Conservation (phyloP, 2,113 vertebrate genomes). For the Trematomus loennbergii region DNA sequence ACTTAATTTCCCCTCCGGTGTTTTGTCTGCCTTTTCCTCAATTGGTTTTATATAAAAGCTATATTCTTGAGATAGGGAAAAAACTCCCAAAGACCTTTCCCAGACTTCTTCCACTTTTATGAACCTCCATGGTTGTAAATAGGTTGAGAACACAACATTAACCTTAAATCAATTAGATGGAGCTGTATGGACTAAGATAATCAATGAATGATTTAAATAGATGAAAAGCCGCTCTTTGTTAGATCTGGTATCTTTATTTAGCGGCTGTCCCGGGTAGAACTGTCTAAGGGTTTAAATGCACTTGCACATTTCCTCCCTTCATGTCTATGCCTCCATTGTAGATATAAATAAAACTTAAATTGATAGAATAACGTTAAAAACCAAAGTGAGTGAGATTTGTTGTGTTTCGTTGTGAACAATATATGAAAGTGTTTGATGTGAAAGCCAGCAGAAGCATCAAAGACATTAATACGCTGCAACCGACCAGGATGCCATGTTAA, state of each 20-base stretch:
- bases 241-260: conserved; percentile 29
- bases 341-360: conserved; percentile 1
- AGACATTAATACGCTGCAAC: not conserved
- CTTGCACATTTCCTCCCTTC: not conserved
- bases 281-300: conserved; percentile 7
- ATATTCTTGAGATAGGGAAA: conserved; percentile 37
- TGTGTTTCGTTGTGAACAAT: not conserved
- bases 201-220: conserved; percentile 36
- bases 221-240: conserved; percentile 24
- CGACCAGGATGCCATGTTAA: not conserved
- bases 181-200: not conserved
- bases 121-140: conserved; percentile 23
- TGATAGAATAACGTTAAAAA: not conserved
- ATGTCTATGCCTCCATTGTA: not conserved
- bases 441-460: not conserved
- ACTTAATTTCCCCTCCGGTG: conserved; percentile 64
- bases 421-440: not conserved
- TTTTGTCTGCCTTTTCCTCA: conserved; percentile 50
- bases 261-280: not conserved
- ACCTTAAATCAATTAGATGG: conserved; percentile 18
- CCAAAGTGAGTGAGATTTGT: not conserved
- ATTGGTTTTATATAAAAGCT: conserved; percentile 57
- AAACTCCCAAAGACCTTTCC: conserved; percentile 32
- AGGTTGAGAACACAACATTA: conserved; percentile 10
- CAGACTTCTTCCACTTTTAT: conserved; percentile 18